Percentiles rank a stretch among this genome's conserved stretches.
These are phyloP conservation scores for Xanthorhoe designata DNA, from an alignment of 2,888 invertebrate genomes.

Conservation along the genomic window DNA sequence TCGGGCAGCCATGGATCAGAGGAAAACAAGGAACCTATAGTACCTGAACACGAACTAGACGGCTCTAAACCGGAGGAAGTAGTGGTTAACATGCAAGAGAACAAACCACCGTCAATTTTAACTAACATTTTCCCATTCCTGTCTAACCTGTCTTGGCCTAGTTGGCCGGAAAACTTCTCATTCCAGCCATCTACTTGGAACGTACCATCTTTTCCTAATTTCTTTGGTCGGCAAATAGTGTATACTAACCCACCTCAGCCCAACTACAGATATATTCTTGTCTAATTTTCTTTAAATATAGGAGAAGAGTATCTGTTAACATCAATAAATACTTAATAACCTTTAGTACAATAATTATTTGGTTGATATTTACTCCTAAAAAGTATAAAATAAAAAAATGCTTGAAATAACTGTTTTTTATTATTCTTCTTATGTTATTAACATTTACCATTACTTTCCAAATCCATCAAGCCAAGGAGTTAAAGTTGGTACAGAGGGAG, in stretches of 20 bases:
- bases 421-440: neutral
- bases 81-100: conserved; percentile 1
- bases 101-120: conserved; percentile 14
- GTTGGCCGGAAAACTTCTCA: neutral
- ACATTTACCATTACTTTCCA: conserved; percentile 50
- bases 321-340: neutral
- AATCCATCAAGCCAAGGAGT: conserved; percentile 64
- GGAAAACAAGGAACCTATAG: conserved; percentile 10
- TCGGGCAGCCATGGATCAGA: conserved; percentile 11
- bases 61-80: conserved; percentile 22
- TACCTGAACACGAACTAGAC: neutral
- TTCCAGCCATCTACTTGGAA: conserved; percentile 19
- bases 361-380: neutral
- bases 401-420: neutral
- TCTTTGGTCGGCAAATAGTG: conserved; percentile 18
- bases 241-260: conserved; percentile 10
- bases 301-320: neutral
- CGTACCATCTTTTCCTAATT: conserved; percentile 20
- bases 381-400: conserved; percentile 7
- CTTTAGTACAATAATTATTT: neutral
- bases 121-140: conserved; percentile 1
- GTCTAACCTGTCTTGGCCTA: conserved; percentile 12
- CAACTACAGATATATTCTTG: conserved; percentile 22
- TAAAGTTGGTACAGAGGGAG: conserved; percentile 58
- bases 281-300: neutral